Evolutionary conservation across 2,797 vertebrate genomes (phyloP), one percentile per base, ranked within the genome.

Genomic region (Sphenodon punctatus): DNA sequence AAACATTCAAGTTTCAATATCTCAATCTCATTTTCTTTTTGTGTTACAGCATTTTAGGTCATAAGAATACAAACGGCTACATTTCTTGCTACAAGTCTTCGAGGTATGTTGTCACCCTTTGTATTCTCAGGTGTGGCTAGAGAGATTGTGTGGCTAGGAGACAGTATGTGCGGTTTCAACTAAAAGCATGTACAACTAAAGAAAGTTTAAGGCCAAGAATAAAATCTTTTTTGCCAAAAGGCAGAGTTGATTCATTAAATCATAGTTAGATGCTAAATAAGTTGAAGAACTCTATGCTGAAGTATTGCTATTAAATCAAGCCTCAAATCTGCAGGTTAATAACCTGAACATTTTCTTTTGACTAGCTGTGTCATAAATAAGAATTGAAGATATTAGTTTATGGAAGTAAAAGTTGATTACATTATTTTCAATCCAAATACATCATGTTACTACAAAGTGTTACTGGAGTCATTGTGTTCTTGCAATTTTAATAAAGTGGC

Each of bases 341-440:
- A 36, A 58, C 58, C 19, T 36, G n/a, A 53, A 53, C 53, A 30
- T 8, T 15, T 53, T 53, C 16, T n/a, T 53, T n/a, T 49, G 17
- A n/a, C 55, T 22, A 7, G 17, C 30, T 56, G 30, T 56, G 27
- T 32, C 56, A 27, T 32, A 56, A 32, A 27, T 34, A 56, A 23
- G 58, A 19, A 58, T 58, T 58, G 12, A 58, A 58, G 20, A 56
- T 34, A 32, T 34, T n/a, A n/a, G 10, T 58, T 58, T 36, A 34
- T 22, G 32, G 36, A 36, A 7, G 12, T 5, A 58, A 36, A 6
- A 34, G 36, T 7, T 58, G 20, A 58, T 22, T 4, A 22, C 11
- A 22, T 34, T 11, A 32, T 48, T 80, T 82, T 64, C 56, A 65
- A 60, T 81, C 3, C 73, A 70, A n/a, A 88, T 68, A 16, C 20